These are phyloP conservation scores for Anastrepha obliqua DNA, from an alignment of 1,140 invertebrate genomes.

Conservation along the genomic window DNA sequence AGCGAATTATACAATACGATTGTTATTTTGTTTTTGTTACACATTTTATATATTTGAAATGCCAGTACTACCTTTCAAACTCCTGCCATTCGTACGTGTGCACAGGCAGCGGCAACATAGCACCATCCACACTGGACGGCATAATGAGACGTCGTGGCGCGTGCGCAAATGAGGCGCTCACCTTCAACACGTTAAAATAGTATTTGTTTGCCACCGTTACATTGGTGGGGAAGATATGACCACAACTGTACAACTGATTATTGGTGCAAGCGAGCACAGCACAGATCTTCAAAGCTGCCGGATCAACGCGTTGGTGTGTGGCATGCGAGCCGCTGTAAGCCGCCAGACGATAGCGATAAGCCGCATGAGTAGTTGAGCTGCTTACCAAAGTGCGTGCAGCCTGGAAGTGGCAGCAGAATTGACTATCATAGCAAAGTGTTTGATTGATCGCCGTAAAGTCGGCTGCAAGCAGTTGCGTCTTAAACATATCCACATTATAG, in stretches of 20 bases:
- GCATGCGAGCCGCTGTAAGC: conserved; percentile 70
- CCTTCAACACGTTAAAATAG: conserved; percentile 62
- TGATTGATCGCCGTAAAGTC: conserved; percentile 55
- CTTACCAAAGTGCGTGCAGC: conserved; percentile 50
- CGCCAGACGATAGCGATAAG: conserved; percentile 72
- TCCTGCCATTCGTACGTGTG: conserved; percentile 62
- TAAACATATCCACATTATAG: conserved; percentile 67
- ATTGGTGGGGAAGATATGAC: conserved; percentile 61
- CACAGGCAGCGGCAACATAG: conserved; percentile 64
- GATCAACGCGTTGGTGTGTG: conserved; percentile 63
- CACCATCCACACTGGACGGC: conserved; percentile 67
- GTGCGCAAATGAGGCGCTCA: conserved; percentile 62
- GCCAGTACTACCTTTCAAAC: conserved; percentile 42
- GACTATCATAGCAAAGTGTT: conserved; percentile 41
- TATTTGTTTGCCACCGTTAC: conserved; percentile 59
- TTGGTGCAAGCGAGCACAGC: conserved; percentile 73
- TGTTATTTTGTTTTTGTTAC: neutral
- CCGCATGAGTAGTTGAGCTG: neutral
- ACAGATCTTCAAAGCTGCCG: conserved; percentile 72
- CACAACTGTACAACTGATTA: conserved; percentile 65
- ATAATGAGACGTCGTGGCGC: conserved; percentile 66
- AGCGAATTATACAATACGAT: neutral
- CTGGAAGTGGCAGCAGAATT: conserved; percentile 58
- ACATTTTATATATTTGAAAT: no score
- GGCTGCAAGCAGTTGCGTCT: conserved; percentile 57